A percentile compares a stretch with the other conserved stretches of the same genome.
Conservation (phyloP, 2,113 vertebrate species). For the Lophius piscatorius region DNA sequence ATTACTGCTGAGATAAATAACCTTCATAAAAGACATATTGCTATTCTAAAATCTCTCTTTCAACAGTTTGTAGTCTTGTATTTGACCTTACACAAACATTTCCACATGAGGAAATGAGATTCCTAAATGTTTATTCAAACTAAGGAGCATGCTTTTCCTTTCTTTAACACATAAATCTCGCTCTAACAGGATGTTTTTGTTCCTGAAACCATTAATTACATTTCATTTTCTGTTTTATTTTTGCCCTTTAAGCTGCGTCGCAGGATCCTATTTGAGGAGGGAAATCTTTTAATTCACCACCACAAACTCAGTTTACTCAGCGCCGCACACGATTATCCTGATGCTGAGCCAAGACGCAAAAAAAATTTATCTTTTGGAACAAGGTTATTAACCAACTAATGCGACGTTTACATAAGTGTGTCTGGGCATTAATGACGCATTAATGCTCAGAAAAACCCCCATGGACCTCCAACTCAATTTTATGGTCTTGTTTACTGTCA, state of each 20-base stretch:
- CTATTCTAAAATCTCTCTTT: constrained; percentile 13
- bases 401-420: constrained; percentile 47
- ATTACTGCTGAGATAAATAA: too few species aligned
- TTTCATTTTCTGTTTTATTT: constrained; percentile 23
- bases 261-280: constrained; percentile 40
- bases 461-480: not conserved
- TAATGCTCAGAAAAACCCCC: constrained; percentile 9
- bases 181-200: not conserved
- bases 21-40: not conserved
- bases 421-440: constrained; percentile 54
- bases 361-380: constrained; percentile 17
- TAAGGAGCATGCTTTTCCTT: not conserved
- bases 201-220: constrained; percentile 7
- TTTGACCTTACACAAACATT: not conserved
- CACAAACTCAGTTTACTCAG: constrained; percentile 52
- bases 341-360: constrained; percentile 18
- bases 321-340: constrained; percentile 20
- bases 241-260: constrained; percentile 13
- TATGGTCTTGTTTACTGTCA: constrained; percentile 44
- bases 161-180: not conserved
- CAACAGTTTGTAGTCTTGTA: not conserved
- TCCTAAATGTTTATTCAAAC: constrained; percentile 5
- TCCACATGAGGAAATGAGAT: not conserved
- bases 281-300: constrained; percentile 62
- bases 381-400: constrained; percentile 9